Evolutionary conservation across 2,113 vertebrate species (phyloP).

Genomic region (Crotalus tigris): DNA sequence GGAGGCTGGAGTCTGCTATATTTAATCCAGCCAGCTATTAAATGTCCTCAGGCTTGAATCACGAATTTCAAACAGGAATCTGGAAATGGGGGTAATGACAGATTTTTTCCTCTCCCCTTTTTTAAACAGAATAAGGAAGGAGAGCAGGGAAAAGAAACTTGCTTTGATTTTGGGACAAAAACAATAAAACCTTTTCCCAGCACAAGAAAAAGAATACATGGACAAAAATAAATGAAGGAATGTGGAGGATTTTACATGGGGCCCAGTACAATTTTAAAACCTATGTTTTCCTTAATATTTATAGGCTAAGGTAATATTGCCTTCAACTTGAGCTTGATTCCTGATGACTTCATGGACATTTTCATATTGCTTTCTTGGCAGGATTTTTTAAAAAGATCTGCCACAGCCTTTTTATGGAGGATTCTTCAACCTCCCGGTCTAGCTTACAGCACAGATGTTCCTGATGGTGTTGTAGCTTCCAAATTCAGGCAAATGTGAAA

Average conservation of each 20-base stretch:
- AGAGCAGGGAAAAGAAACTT: background rate
- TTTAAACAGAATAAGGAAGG: conserved; percentile 16
- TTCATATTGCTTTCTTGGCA: background rate
- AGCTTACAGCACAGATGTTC: background rate
- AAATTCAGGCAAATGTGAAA: background rate
- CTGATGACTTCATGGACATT: background rate
- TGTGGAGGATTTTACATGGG: background rate
- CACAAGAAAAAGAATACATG: conserved; percentile 40
- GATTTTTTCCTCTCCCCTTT: background rate
- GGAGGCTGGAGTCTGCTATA: conserved; percentile 69
- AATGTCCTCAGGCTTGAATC: conserved; percentile 71
- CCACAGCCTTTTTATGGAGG: background rate
- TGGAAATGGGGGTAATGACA: conserved; percentile 61
- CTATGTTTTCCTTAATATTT: conserved; percentile 24
- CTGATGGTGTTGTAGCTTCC: background rate
- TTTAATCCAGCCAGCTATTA: conserved; percentile 77
- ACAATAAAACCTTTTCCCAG: conserved; percentile 17
- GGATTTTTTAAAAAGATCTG: background rate
- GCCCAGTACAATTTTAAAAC: conserved; percentile 50
- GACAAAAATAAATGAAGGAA: conserved; percentile 64
- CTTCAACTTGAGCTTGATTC: background rate
- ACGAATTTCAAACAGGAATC: conserved; percentile 65
- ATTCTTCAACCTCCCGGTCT: background rate
- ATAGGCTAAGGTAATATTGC: background rate
- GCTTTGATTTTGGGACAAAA: conserved; percentile 57